Evolutionary conservation across 2,797 vertebrate species (phyloP), one percentile per base, ranked within the genome.

Genomic region (Eurystomus glaucurus): DNA sequence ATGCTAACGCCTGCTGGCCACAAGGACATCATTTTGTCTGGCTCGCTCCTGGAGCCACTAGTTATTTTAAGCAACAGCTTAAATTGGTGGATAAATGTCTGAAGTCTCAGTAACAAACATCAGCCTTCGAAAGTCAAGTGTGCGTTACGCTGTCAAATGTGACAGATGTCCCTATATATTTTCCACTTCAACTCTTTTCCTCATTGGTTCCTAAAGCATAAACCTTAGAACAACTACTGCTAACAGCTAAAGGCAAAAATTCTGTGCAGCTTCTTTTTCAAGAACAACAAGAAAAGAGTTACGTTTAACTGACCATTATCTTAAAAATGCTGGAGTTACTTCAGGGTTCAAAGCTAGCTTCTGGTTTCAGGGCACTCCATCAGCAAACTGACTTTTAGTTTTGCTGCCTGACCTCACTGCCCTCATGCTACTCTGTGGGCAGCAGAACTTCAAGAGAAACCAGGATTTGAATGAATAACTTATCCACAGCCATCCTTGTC

Each of bases 201-300:
- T 90, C 2, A 0, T 82, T 85, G 74, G n/a, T 60, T 94, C 66
- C 62, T 88, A 75, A 88, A 66, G 45, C 31, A 66, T 51, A 89
- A 95, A 86, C 37, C 72, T 95, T 85, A 86, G 61, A 88, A n/a
- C 64, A 81, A 77, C 23, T 25, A 85, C 35, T 50, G 61, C 10
- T 58, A 89, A 89, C 20, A 75, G 92, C 62, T 88, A 54, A 45
- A 83, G 93, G 93, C 55, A 85, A 92, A 91, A 96, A 94, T 31
- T 35, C 45, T 10, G 0, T 51, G 41, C 48, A 52, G 43, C 10
- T 65, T 93, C 46, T 79, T 91, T 70, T 45, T 79, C 23, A 75
- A 77, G 41, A 74, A 48, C 12, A 83, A 14, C 26, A n/a, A 45
- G 15, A 55, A 48, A 9, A 21, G 10, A 41, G 8, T 8, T n/a